Percentiles rank a stretch among this genome's conserved stretches.
Conservation (phyloP, 2,797 vertebrate species). For the Gallinago nigripennis region DNA sequence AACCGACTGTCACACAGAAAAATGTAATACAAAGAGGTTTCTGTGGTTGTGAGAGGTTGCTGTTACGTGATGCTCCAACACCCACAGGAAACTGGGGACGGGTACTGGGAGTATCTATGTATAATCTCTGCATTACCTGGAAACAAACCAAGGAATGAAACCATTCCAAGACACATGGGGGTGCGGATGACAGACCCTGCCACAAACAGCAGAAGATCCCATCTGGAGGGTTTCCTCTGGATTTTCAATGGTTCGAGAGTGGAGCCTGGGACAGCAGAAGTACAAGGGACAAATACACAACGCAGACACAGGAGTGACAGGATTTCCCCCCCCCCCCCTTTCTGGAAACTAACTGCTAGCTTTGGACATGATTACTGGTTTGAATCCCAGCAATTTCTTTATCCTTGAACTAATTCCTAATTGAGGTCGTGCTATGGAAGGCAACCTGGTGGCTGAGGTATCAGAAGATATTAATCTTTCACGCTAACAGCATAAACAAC, state of each 20-base stretch:
- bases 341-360: background rate
- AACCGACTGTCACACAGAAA: background rate
- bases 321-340: background rate
- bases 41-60: background rate
- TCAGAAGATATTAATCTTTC: background rate
- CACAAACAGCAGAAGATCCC: background rate
- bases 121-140: background rate
- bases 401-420: conserved; percentile 54
- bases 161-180: background rate
- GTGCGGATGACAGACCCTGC: background rate
- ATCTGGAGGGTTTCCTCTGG: background rate
- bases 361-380: background rate
- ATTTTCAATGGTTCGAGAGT: background rate
- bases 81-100: background rate
- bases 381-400: background rate
- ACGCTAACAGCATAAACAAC: background rate
- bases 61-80: background rate
- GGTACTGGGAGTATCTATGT: background rate
- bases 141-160: background rate
- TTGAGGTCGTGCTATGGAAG: background rate
- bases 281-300: background rate
- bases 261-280: background rate
- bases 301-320: background rate
- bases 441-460: background rate
- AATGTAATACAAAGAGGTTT: background rate